Percentiles rank a stretch among this genome's conserved stretches.
Evolutionary conservation across 2,888 invertebrate genomes (phyloP).

Genomic region (Litoditis marina): DNA sequence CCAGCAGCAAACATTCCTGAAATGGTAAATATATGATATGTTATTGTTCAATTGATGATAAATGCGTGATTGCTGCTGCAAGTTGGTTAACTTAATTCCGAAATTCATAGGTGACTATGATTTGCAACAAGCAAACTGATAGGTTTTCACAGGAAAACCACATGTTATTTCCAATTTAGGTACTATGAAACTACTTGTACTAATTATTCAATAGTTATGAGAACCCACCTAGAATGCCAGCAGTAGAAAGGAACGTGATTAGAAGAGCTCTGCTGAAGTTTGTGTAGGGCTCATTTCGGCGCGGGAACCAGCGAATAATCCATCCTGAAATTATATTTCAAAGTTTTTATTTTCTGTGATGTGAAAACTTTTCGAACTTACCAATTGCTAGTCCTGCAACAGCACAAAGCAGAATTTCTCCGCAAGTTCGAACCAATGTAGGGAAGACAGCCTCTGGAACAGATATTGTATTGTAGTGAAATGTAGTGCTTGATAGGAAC

Average conservation of each 20-base stretch:
- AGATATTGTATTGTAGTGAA: not conserved
- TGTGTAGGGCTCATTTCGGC: constrained; percentile 25
- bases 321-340: constrained; percentile 15
- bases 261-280: constrained; percentile 26
- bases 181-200: too few relatives aligned
- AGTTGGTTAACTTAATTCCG: too few relatives aligned
- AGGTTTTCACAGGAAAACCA: too few relatives aligned
- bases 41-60: too few relatives aligned
- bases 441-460: constrained; percentile 17
- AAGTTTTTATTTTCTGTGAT: not conserved
- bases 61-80: not conserved
- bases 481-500: too few relatives aligned
- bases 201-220: too few relatives aligned
- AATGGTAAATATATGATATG: not conserved
- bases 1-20: constrained; percentile 29
- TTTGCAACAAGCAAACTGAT: too few relatives aligned
- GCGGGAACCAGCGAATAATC: constrained; percentile 20
- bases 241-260: constrained; percentile 21
- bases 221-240: constrained; percentile 25
- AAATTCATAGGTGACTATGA: too few relatives aligned
- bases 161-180: too few relatives aligned
- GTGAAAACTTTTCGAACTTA: not conserved
- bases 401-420: constrained; percentile 23
- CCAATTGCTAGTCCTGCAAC: constrained; percentile 26
- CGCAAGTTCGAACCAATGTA: constrained; percentile 21